Conservation (phyloP, 1,140 invertebrate genomes). For the Amyelois transitella region DNA sequence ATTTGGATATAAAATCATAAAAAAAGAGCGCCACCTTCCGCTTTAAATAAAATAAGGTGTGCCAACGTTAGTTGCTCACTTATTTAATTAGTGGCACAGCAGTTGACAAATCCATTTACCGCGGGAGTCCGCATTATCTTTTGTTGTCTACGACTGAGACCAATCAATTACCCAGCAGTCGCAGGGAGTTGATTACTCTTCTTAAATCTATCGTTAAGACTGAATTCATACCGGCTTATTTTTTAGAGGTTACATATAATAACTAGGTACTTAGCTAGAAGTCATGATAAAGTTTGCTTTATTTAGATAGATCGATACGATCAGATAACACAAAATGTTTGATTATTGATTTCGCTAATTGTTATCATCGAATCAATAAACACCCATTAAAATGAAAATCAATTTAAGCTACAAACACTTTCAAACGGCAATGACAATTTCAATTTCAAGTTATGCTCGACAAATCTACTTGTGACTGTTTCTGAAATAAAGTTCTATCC, state of each 20-base stretch:
- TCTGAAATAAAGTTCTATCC: slow-evolving; percentile 58
- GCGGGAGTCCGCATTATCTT: slow-evolving; percentile 52
- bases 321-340: neutral
- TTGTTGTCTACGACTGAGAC: slow-evolving; percentile 62
- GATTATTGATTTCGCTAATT: neutral
- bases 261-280: too few species aligned
- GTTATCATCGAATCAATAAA: too few species aligned
- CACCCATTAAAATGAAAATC: too few species aligned
- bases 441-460: slow-evolving; percentile 12
- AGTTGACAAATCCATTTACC: slow-evolving; percentile 70
- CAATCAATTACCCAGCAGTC: slow-evolving; percentile 59
- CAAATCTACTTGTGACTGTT: slow-evolving; percentile 50
- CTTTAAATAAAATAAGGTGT: neutral
- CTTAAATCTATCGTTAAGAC: neutral
- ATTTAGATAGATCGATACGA: too few species aligned
- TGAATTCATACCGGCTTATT: slow-evolving; percentile 16
- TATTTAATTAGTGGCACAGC: slow-evolving; percentile 62
- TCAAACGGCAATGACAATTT: too few species aligned
- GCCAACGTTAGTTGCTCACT: slow-evolving; percentile 26
- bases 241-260: too few species aligned
- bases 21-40: too few species aligned
- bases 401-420: too few species aligned
- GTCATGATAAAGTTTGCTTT: too few species aligned
- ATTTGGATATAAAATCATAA: too few species aligned
- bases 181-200: slow-evolving; percentile 54